These are phyloP conservation scores for Dendroctonus valens DNA, from an alignment of 1,140 invertebrate genomes.

Conservation along the genomic window DNA sequence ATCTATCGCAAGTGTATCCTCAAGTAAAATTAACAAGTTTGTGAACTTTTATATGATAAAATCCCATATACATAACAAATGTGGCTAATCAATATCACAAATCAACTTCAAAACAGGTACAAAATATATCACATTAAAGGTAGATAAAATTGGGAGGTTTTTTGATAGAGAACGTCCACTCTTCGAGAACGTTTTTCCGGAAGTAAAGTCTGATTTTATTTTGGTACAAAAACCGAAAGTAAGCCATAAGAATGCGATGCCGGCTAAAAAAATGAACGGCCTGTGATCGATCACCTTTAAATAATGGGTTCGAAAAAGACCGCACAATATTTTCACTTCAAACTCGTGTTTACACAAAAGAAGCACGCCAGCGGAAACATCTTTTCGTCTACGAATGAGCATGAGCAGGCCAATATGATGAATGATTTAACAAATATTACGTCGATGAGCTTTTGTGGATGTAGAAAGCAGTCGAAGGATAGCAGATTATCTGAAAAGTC, in stretches of 20 bases:
- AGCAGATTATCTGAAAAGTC: no score
- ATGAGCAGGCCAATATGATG: background rate
- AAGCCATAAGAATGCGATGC: background rate
- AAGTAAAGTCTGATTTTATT: background rate
- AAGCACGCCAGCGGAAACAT: background rate
- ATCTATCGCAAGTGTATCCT: no score
- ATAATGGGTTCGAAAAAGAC: background rate
- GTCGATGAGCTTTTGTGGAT: no score
- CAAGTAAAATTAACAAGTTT: background rate
- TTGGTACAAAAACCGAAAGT: background rate
- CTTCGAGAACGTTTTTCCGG: no score
- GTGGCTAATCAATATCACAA: background rate
- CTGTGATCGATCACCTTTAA: constrained; percentile 7
- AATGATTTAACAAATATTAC: constrained; percentile 1
- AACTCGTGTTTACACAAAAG: constrained; percentile 6
- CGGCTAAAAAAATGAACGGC: background rate
- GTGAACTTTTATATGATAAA: background rate
- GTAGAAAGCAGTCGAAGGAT: no score
- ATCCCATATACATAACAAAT: background rate
- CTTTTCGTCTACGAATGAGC: background rate
- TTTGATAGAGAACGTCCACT: no score
- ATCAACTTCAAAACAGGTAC: background rate
- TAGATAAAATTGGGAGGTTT: no score
- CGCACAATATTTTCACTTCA: constrained; percentile 3
- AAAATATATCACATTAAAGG: background rate